Base-by-base conservation (phyloP, 92 coral and sea anemone genomes). In the Palythoa grandiflora region DNA sequence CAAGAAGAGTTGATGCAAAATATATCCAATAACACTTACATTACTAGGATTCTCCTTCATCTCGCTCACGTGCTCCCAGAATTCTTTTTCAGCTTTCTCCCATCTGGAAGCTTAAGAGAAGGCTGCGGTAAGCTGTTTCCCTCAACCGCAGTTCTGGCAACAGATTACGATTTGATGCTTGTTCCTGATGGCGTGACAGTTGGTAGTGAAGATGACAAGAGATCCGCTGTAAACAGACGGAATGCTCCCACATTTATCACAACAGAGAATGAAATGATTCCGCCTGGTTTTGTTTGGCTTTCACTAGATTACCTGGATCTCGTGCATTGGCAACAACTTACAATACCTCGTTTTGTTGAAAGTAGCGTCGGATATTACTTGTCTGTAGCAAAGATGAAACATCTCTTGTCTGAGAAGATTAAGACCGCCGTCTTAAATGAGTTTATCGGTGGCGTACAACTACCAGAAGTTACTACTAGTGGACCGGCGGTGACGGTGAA, bases 401-500 rank as follows among this genome's bases (percentile, higher is more conserved):
- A 20, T 11, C 38, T 77, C 9, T 52, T 53, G 68, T 53, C 44
- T 10, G 7, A 28, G 16, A 12, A 55, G 15, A 77, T 77, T 17
- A 77, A 28, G n/a, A 48, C 20, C 0, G 47, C 35, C 17, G 28
- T 28, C 11, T 52, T 52, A 14, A 54, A 9, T 14, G 83, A 21
- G 11, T 7, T 77, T 2, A 12, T 3, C 36, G 13, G 1, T 7
- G 0, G 5, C 14, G 68, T 21, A 3, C 13, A 1, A 57, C 4
- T 9, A 2, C 15, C 79, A 51, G 10, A 57, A 40, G 79, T 71
- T 38, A 35, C 61, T 10, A 13, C 48, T 20, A 84, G 48, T 55
- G 88, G 88, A 5, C 88, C 88, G 28, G 88, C 88, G 9, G 44
- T 84, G 0, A 84, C 88, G 1, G 78, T 84, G 61, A 71, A 84